Conservation (phyloP, 1,140 invertebrate genomes). For the Oreohelix idahoensis region DNA sequence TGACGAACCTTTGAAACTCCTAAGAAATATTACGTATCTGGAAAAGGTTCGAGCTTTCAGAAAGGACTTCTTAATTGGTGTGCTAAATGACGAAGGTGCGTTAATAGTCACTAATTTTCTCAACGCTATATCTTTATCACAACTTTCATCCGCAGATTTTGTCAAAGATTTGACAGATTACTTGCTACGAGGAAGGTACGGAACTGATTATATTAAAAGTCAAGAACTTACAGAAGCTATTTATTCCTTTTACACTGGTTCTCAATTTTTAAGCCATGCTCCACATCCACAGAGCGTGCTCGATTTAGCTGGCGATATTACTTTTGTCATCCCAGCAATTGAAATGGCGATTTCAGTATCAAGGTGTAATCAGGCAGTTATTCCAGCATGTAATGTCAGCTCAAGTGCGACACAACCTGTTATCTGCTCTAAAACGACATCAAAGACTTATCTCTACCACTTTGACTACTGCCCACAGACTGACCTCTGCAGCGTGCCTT, state of each 20-base stretch:
- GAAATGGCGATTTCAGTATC: constrained; percentile 18
- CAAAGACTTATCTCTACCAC: constrained; percentile 3
- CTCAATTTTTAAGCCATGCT: background rate
- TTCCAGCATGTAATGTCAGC: background rate
- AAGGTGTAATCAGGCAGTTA: background rate
- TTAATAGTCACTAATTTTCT: constrained; percentile 21
- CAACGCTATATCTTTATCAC: background rate
- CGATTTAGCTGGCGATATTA: constrained; percentile 11
- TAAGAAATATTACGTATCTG: constrained; percentile 18
- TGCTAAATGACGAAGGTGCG: constrained; percentile 20
- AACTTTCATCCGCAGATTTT: background rate
- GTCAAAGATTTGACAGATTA: background rate
- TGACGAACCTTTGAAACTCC: constrained; percentile 17
- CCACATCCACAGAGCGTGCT: background rate
- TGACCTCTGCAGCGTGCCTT: background rate
- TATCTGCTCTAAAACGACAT: background rate
- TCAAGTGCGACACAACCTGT: background rate
- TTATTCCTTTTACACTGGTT: constrained; percentile 19
- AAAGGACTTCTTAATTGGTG: constrained; percentile 35
- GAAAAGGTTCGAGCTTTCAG: background rate
- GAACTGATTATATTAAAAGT: background rate
- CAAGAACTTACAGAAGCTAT: background rate
- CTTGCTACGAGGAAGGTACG: constrained; percentile 13
- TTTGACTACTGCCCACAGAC: constrained; percentile 34
- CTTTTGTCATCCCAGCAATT: constrained; percentile 21